Percentiles rank a stretch among this genome's conserved stretches.
Evolutionary conservation across 2,888 invertebrate genomes (phyloP).

Genomic region (Frankliniella intonsa): DNA sequence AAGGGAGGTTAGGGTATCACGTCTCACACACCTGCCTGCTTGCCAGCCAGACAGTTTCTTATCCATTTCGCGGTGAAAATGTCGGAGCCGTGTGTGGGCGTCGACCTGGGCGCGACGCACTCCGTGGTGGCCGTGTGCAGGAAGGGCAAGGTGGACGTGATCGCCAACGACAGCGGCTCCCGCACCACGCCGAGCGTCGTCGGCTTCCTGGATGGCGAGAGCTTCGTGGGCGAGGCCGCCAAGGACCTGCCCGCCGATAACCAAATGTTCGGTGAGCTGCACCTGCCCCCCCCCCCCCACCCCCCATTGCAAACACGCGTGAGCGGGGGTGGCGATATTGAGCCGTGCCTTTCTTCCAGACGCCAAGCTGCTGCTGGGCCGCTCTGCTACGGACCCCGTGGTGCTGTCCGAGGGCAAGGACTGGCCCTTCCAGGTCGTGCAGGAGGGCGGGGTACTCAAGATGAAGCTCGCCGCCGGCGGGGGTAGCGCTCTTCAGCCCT

Average conservation of each 20-base stretch:
- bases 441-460: not conserved
- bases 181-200: slow-evolving; percentile 7
- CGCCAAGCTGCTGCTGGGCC: not conserved
- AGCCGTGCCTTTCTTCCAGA: not conserved
- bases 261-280: not conserved
- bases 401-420: not conserved
- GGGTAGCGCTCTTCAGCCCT: not conserved
- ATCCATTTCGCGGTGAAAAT: not conserved
- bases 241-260: not conserved
- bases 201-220: slow-evolving; percentile 4
- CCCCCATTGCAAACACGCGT: not conserved
- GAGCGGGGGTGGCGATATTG: not conserved
- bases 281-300: not conserved
- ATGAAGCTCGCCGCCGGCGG: not conserved
- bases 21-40: too few species aligned
- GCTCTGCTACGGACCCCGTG: not conserved
- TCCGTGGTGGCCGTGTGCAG: slow-evolving; percentile 11
- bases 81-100: not conserved
- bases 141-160: slow-evolving; percentile 18
- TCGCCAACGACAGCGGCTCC: not conserved
- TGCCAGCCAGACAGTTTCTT: too few species aligned
- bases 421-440: slow-evolving; percentile 9
- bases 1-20: too few species aligned
- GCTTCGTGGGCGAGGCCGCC: not conserved
- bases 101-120: not conserved